Base-by-base conservation (phyloP, 2,797 vertebrate species). In the Lindbergichthys nudifrons region DNA sequence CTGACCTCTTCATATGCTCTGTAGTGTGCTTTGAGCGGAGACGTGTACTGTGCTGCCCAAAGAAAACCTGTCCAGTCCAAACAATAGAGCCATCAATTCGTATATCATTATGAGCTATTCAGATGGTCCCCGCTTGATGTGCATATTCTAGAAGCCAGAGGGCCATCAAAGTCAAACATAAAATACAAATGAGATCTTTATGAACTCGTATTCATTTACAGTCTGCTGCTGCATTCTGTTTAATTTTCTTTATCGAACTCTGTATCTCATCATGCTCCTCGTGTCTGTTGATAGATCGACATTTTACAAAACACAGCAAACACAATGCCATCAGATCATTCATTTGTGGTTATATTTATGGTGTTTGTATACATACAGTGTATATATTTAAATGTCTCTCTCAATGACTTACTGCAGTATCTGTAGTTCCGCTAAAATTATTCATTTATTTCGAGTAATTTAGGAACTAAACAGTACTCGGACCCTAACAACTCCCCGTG, bases 121-220 rank as follows among this genome's bases (percentile, higher is more conserved):
- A 84, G 73, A 89, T 84, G 82, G 64, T 83, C 59, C 46, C 43
- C 0, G 50, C 66, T 73, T 70, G 75, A 88, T 82, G 65, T 86
- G 77, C 71, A 68, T 77, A 83, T 87, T 88, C 87, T 46, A 79
- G 62, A 79, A 86, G 75, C 72, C 77, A 80, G 71, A 86, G 76
- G 83, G 69, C 80, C 87, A 87, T 90, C 83, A 89, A 83, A 90
- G 77, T 82, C 73, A 45, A 82, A 83, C 83, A 90, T 89, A 86
- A 92, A 91, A 91, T 79, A 88, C 85, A 85, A 91, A 92, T 86
- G 75, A 90, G 86, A 74, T 85, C 81, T 87, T 90, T 88, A 87
- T 91, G 85, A 87, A 89, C 46, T 73, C 45, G 67, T 79, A 81
- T 87, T 90, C 73, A 88, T 90, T 89, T 81, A 82, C 73, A 84